Base-by-base conservation (phyloP, 1,140 invertebrate species). In the Neodiprion virginianus region DNA sequence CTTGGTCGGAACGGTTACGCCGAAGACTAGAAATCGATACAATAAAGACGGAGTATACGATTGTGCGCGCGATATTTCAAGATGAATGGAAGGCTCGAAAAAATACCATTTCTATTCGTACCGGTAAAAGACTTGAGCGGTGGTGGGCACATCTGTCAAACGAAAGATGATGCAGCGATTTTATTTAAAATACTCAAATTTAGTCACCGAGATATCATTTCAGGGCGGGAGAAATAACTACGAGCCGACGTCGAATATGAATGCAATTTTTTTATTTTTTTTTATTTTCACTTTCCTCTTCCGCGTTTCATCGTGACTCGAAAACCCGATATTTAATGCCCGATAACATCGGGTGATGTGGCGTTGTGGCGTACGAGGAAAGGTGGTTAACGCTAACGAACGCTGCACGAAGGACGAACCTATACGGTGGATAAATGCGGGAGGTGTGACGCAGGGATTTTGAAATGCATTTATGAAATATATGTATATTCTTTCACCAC, bases 371-470 rank as follows among this genome's bases (percentile, higher is more conserved):
- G 53, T 61, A 17, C 53, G n/a, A 61, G 53, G 3, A 61, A 61
- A 61, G 5, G 53, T 61, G 53, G 53, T 61, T 61, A 61, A 61
- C 53, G 53, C 53, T 14, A 61, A 61, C 53, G 53, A 61, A 61
- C n/a, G 53, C n/a, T 17, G 53, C 53, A 17, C 53, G 11, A 61
- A 17, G 53, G 53, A 61, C 53, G 53, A 17, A 61, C 4, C 3
- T 61, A 12, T 61, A 4, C 53, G n/a, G 0, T 61, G 53, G 53
- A 17, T 61, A 40, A 61, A 61, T 40, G 28, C 53, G 11, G 53
- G 11, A 14, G 53, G 53, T 61, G 5, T 61, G 4, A 12, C n/a
- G 53, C 53, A 61, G 53, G 53, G 53, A 61, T 12, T 61, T 61
- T 4, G 53, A 17, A 12, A 61, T 61, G 53, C n/a, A 61, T 61